Base-by-base conservation (phyloP, 2,113 vertebrate species). In the Ranitomeya variabilis region DNA sequence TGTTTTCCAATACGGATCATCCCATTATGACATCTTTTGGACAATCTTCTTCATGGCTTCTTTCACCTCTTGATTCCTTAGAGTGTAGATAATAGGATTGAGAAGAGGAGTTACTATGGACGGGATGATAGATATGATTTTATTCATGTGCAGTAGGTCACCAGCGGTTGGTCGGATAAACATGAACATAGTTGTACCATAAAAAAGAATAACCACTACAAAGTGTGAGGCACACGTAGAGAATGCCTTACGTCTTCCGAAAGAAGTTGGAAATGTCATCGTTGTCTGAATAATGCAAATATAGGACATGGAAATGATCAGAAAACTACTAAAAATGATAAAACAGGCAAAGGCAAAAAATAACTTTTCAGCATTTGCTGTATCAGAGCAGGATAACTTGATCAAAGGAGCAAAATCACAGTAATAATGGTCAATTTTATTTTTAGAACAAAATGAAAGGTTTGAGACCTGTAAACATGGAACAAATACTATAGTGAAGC, bases 71-170 rank as follows among this genome's bases (percentile, higher is more conserved):
- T 85, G 55, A 52, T 89, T 89, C 8, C 87, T 11, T 8, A 89
- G 52, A 19, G 73, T 89, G 26, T 89, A 89, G 26, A 89, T 89
- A 14, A 89, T 89, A 14, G 87, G 87, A 59, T 89, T 89, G 3
- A 89, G 74, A 45, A 89, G 67, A 73, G 87, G 82, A 54, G 82
- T 84, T 18, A 89, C 74, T 45, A 85, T n/a, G 3, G 87, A 89
- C 10, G 71, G 74, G n/a, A 89, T 85, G 26, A 85, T 45, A 45
- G 87, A 85, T 15, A 89, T 21, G 7, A 89, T 85, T 79, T 89
- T 89, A 79, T 89, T 69, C 3, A 89, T 9, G 15, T 78, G 87
- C 18, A 69, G 1, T 15, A 60, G 23, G 11, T 37, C 18, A 2
- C 74, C 62, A 18, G 59, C 9, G 37, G 10, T 79, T 26, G 87